phyloP scores from a whole-genome alignment of 1,140 invertebrate genomes.

The Agraylea sexmaculata region DNA sequence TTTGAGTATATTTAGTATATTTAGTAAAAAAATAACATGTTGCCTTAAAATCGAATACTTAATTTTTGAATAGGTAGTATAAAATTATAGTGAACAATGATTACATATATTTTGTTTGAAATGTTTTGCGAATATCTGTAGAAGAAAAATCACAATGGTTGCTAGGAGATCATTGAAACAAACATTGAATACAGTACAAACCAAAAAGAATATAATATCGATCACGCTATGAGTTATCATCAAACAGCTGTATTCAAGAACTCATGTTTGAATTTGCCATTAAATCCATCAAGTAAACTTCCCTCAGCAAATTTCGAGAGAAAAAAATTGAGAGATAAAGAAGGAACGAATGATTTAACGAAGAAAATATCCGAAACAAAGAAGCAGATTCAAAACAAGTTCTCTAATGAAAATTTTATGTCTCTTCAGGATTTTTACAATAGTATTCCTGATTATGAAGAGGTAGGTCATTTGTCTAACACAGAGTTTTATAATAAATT shows the following conservation, averaged over 20 bases:
- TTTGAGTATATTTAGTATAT: no score
- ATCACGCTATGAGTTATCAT: slow-evolving; percentile 29
- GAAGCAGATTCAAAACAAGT: slow-evolving; percentile 26
- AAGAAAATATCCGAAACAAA: slow-evolving; percentile 7
- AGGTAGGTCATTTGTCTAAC: slow-evolving; percentile 53
- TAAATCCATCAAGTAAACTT: slow-evolving; percentile 50
- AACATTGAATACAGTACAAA: no score
- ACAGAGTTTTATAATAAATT: slow-evolving; percentile 54
- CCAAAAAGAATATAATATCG: no score
- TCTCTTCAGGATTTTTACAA: slow-evolving; percentile 51
- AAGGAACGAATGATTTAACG: slow-evolving; percentile 6
- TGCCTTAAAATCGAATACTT: no score
- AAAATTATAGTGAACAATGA: no score
- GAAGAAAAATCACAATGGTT: no score
- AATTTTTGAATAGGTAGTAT: no score
- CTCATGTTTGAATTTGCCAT: slow-evolving; percentile 51
- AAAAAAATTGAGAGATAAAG: slow-evolving; percentile 27
- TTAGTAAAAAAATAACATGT: no score
- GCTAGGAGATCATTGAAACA: no score
- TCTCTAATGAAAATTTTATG: slow-evolving; percentile 29
- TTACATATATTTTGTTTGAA: no score
- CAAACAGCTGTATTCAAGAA: slow-evolving; percentile 42
- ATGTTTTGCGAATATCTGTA: no score
- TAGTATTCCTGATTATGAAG: slow-evolving; percentile 57
- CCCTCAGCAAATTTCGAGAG: slow-evolving; percentile 52